These are phyloP conservation scores for Lasioglossum leucozonium DNA, from an alignment of 2,888 invertebrate genomes.

Conservation along the genomic window DNA sequence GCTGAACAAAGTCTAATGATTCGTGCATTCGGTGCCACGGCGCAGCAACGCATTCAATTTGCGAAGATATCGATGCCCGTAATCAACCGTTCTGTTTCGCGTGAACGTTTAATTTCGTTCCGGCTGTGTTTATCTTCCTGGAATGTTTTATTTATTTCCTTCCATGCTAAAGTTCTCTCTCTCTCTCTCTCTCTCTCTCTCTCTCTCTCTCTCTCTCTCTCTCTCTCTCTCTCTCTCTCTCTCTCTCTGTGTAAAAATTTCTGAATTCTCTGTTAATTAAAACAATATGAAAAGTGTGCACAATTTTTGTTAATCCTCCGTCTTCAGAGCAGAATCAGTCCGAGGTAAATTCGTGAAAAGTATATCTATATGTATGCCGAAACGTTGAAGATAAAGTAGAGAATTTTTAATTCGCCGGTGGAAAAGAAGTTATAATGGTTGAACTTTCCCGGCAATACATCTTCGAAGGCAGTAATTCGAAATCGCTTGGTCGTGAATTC, in stretches of 20 bases:
- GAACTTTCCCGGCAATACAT: background rate
- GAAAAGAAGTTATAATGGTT: background rate
- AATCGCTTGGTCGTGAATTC: background rate
- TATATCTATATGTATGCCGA: background rate
- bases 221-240: background rate
- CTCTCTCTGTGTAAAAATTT: background rate
- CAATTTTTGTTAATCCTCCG: background rate
- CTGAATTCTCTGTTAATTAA: background rate
- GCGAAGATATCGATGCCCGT: background rate
- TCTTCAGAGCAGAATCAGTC: background rate
- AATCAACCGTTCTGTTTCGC: background rate
- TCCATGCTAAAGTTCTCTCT: background rate
- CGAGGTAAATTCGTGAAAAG: background rate
- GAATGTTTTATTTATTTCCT: background rate
- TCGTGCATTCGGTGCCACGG: background rate
- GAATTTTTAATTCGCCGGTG: background rate
- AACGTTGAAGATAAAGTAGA: background rate
- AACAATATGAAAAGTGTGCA: background rate
- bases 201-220: background rate
- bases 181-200: background rate
- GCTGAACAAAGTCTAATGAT: conserved; percentile 9
- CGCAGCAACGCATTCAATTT: background rate
- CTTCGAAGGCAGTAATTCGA: background rate
- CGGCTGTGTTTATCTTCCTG: background rate
- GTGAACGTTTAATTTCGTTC: background rate